A percentile compares a stretch with the other conserved stretches of the same genome.
Conservation (phyloP, 2,888 invertebrate species). For the Gymnosoma rotundatum region DNA sequence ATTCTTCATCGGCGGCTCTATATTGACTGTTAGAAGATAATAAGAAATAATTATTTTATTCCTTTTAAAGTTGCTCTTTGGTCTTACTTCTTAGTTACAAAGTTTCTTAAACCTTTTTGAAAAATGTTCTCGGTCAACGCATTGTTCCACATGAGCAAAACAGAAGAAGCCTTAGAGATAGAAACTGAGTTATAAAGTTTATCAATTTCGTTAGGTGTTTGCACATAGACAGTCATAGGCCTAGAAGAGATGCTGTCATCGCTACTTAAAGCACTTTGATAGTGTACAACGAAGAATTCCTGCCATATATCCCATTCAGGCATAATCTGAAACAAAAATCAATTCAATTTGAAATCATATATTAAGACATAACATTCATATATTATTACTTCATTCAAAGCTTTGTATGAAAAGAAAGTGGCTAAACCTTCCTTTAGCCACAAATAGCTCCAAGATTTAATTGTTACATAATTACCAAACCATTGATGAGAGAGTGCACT, state of each 20-base stretch:
- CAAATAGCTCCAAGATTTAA: constrained; percentile 87
- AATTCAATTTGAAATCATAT: too few relatives aligned
- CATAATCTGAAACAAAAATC: background rate
- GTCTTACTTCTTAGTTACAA: constrained; percentile 76
- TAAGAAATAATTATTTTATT: background rate
- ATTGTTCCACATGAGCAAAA: constrained; percentile 79
- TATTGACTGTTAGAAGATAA: background rate
- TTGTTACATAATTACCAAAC: constrained; percentile 90
- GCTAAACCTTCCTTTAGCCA: constrained; percentile 90
- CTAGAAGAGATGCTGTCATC: background rate
- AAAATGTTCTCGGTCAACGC: constrained; percentile 78
- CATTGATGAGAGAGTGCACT: constrained; percentile 89
- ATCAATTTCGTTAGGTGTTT: constrained; percentile 91
- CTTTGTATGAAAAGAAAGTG: constrained; percentile 77
- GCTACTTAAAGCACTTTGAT: background rate
- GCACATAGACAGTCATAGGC: constrained; percentile 88
- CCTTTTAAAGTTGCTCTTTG: background rate
- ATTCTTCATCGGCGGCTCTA: background rate
- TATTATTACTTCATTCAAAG: constrained; percentile 75
- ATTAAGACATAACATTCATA: background rate
- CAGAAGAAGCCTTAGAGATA: constrained; percentile 93
- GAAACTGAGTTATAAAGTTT: constrained; percentile 93
- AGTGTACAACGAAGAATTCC: background rate
- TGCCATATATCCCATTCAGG: background rate
- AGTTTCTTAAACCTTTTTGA: constrained; percentile 77